Evolutionary conservation across 2,888 invertebrate genomes (phyloP).

Genomic region (Plagodis pulveraria): DNA sequence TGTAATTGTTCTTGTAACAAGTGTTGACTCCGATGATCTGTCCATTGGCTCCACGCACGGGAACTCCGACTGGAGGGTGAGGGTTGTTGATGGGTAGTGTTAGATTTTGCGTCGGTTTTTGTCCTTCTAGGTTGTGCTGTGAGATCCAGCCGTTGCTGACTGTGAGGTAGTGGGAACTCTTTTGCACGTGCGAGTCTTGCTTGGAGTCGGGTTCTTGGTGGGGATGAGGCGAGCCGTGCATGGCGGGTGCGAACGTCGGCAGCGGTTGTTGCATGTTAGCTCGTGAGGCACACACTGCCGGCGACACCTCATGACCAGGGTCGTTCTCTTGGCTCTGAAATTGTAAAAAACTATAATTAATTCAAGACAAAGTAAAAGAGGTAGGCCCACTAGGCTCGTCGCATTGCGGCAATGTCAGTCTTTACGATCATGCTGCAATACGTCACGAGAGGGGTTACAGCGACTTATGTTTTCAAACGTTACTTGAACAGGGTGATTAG

Average conservation of each 20-base stretch:
- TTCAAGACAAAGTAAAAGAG: no score
- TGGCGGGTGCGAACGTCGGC: slow-evolving; percentile 45
- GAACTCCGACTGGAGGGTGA: slow-evolving; percentile 60
- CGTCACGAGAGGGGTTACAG: no score
- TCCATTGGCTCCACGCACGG: slow-evolving; percentile 84
- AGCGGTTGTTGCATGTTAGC: slow-evolving; percentile 52
- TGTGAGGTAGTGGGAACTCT: slow-evolving; percentile 76
- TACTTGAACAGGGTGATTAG: no score
- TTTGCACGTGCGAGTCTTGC: slow-evolving; percentile 70
- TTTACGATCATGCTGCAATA: no score
- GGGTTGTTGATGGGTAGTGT: slow-evolving; percentile 48
- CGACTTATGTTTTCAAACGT: no score
- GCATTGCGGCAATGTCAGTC: no score
- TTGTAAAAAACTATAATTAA: slow-evolving; percentile 4
- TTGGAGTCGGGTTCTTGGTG: slow-evolving; percentile 63
- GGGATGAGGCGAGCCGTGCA: background rate
- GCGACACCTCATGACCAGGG: slow-evolving; percentile 57
- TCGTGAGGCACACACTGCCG: slow-evolving; percentile 56
- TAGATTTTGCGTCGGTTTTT: slow-evolving; percentile 52
- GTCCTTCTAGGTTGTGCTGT: slow-evolving; percentile 66
- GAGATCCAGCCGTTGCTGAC: slow-evolving; percentile 81
- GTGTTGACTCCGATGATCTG: slow-evolving; percentile 86
- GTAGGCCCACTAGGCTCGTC: no score
- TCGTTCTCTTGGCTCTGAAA: slow-evolving; percentile 71
- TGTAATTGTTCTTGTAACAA: slow-evolving; percentile 64